Percentiles rank a stretch among this genome's conserved stretches.
Evolutionary conservation across 2,113 vertebrate genomes (phyloP).

Genomic region (Dipodomys merriami): DNA sequence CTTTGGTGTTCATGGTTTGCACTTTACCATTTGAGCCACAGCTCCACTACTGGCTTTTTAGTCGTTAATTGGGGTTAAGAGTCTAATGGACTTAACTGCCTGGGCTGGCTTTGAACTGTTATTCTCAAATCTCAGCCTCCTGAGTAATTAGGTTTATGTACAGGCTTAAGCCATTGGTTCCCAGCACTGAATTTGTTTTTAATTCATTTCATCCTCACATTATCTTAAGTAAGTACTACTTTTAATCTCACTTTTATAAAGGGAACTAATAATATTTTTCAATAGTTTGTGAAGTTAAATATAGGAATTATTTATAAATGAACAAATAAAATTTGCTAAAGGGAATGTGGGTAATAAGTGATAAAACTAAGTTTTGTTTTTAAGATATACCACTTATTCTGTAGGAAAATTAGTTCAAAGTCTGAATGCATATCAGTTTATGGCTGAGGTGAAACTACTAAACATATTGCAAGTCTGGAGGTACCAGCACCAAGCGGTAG

Average conservation of each 20-base stretch:
- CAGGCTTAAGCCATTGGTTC: no score
- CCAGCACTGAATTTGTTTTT: background rate
- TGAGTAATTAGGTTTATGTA: no score
- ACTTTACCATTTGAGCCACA: no score
- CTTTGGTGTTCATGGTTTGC: no score
- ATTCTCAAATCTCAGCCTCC: no score
- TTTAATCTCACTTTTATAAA: background rate
- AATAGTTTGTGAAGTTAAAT: background rate
- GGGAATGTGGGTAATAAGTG: background rate
- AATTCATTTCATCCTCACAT: constrained; percentile 22
- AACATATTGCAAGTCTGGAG: no score
- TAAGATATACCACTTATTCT: background rate
- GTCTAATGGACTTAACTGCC: no score
- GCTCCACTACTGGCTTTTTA: no score
- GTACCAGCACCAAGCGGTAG: no score
- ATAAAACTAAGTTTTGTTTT: background rate
- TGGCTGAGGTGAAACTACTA: background rate
- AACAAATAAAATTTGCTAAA: background rate
- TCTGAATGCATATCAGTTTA: background rate
- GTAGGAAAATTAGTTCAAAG: background rate
- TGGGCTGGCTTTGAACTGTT: background rate
- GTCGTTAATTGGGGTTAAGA: no score
- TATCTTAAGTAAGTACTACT: background rate
- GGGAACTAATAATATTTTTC: background rate
- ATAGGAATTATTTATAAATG: constrained; percentile 42